Percentiles rank a stretch among this genome's conserved stretches.
These are phyloP conservation scores for Hemithea aestivaria DNA, from an alignment of 2,888 invertebrate species.

Conservation along the genomic window DNA sequence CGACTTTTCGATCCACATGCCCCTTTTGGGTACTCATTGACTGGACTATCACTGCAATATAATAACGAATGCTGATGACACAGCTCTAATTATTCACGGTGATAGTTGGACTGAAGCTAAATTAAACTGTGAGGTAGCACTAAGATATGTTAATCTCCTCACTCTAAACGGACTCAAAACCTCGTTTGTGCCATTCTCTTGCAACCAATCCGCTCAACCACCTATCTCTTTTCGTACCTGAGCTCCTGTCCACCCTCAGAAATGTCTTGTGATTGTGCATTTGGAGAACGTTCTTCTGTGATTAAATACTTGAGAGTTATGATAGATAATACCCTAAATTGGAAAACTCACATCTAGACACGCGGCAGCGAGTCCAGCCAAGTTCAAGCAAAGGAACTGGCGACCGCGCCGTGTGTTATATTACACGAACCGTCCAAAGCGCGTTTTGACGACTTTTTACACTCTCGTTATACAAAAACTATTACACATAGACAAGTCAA, in stretches of 20 bases:
- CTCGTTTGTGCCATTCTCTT: conserved; percentile 1
- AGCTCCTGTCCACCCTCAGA: too few relatives aligned
- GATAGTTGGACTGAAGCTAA: conserved; percentile 4
- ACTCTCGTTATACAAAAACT: too few relatives aligned
- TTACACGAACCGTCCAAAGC: too few relatives aligned
- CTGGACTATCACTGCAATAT: conserved; percentile 1
- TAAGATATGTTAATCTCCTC: conserved; percentile 10
- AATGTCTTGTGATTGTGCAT: background rate
- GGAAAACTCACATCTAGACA: conserved; percentile 8
- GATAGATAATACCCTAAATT: conserved; percentile 5
- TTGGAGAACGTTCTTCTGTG: conserved; percentile 9
- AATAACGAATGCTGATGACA: conserved; percentile 13
- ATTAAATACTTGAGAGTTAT: too few relatives aligned
- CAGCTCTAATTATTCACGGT: conserved; percentile 11
- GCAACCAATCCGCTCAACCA: background rate
- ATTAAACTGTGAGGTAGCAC: conserved; percentile 3
- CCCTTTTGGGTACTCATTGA: too few relatives aligned
- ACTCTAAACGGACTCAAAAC: conserved; percentile 7
- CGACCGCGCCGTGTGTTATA: too few relatives aligned
- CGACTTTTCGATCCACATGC: too few relatives aligned
- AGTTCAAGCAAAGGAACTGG: too few relatives aligned
- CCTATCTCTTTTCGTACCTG: too few relatives aligned
- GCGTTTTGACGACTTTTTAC: too few relatives aligned
- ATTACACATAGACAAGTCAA: too few relatives aligned
- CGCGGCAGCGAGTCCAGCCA: too few relatives aligned